These are phyloP conservation scores for Ascidia mentula DNA, from an alignment of 23 tunicate genomes.

Conservation along the genomic window DNA sequence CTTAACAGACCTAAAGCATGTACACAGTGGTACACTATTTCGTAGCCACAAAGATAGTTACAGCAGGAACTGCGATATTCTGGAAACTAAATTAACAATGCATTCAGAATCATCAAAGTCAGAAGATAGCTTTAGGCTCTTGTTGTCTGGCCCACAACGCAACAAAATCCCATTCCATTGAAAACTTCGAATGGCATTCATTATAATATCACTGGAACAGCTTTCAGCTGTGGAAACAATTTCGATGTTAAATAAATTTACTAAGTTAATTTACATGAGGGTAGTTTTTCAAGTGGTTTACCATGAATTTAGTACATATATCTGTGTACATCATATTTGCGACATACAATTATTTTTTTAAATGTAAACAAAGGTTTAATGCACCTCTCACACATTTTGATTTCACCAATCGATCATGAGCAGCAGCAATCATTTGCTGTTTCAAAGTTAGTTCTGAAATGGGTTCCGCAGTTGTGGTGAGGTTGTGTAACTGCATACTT, in stretches of 20 bases:
- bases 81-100: constrained; percentile 27
- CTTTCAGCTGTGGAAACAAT: constrained; percentile 34
- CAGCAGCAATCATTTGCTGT: constrained; percentile 25
- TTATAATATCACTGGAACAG: constrained; percentile 42
- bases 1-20: too few relatives aligned
- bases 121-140: background rate
- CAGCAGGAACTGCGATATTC: constrained; percentile 38
- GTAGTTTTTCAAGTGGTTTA: too few relatives aligned
- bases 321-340: too few relatives aligned
- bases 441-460: constrained; percentile 22
- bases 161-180: constrained; percentile 48
- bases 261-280: too few relatives aligned
- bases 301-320: too few relatives aligned
- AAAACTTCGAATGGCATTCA: constrained; percentile 58
- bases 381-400: constrained; percentile 31
- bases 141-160: constrained; percentile 5
- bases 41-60: background rate
- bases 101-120: constrained; percentile 48
- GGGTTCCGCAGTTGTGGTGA: constrained; percentile 4
- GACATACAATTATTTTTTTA: too few relatives aligned
- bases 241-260: too few relatives aligned
- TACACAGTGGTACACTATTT: background rate
- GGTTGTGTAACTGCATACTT: constrained; percentile 11
- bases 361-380: background rate
- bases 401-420: constrained; percentile 23